Evolutionary conservation across 1,140 invertebrate genomes (phyloP).

Genomic region (Drosophila dunni): DNA sequence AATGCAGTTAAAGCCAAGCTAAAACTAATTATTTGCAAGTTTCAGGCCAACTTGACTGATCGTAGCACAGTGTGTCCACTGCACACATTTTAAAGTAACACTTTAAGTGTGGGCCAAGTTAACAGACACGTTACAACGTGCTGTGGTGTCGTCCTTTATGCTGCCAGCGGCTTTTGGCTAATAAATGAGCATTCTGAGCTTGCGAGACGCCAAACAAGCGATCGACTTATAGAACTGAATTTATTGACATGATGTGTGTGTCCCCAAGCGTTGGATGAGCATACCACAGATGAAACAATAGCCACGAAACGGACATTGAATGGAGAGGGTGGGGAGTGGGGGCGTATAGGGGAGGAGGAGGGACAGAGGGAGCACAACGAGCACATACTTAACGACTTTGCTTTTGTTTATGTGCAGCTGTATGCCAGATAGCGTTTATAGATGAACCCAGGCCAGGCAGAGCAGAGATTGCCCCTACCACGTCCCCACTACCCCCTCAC

Average conservation of each 20-base stretch:
- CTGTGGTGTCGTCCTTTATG: not conserved
- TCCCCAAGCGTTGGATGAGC: slow-evolving; percentile 48
- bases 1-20: not conserved
- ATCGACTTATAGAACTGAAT: slow-evolving; percentile 61
- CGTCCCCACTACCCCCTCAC: not conserved
- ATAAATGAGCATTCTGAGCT: slow-evolving; percentile 47
- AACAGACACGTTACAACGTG: slow-evolving; percentile 3
- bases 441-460: slow-evolving; percentile 25
- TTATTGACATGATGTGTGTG: slow-evolving; percentile 62
- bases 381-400: slow-evolving; percentile 65
- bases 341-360: not conserved
- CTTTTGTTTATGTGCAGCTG: slow-evolving; percentile 61
- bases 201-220: slow-evolving; percentile 46
- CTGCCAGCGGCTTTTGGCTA: slow-evolving; percentile 32
- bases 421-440: slow-evolving; percentile 54
- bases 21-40: slow-evolving; percentile 1
- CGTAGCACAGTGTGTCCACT: too few relatives aligned
- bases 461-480: not conserved
- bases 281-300: slow-evolving; percentile 57
- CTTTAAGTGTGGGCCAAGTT: slow-evolving; percentile 21
- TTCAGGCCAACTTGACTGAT: too few relatives aligned
- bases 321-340: not conserved
- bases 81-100: not conserved
- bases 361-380: not conserved
- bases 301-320: not conserved